phyloP scores from a whole-genome alignment of 2,113 vertebrate species.

The Brachypodius melanocephalos region DNA sequence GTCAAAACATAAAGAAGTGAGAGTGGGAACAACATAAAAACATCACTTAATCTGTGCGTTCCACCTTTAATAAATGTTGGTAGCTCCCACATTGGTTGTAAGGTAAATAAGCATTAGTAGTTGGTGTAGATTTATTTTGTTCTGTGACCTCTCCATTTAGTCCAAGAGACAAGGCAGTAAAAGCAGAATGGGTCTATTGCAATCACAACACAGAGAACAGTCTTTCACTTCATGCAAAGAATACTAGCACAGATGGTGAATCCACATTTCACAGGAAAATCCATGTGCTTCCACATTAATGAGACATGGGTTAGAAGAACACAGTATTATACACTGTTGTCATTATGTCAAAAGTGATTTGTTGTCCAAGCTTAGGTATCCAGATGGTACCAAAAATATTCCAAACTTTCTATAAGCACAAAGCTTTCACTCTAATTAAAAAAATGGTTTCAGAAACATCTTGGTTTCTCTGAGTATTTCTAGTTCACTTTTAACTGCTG shows the following conservation, averaged over 20 bases:
- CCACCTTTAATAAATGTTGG: background rate
- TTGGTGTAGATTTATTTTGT: background rate
- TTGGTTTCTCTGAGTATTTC: background rate
- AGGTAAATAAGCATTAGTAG: background rate
- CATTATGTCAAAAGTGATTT: conserved; percentile 47
- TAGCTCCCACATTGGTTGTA: background rate
- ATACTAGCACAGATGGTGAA: conserved; percentile 61
- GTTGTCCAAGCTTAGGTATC: conserved; percentile 31
- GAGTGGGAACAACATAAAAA: background rate
- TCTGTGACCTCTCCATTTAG: background rate
- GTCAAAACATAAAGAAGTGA: background rate
- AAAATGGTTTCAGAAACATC: conserved; percentile 2
- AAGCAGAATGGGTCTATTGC: background rate
- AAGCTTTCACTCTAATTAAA: conserved; percentile 47
- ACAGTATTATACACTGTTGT: conserved; percentile 15
- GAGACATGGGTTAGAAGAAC: conserved; percentile 16
- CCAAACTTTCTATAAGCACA: conserved; percentile 12
- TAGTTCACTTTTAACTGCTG: background rate
- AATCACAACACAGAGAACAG: background rate
- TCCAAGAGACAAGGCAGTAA: background rate
- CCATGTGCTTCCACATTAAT: conserved; percentile 52
- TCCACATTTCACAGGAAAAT: conserved; percentile 48
- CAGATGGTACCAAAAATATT: conserved; percentile 55
- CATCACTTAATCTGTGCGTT: background rate
- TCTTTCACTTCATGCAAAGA: conserved; percentile 6